Evolutionary conservation across 1,140 invertebrate species (phyloP), one percentile per base, ranked within the genome.

Genomic region (Fopius arisanus): DNA sequence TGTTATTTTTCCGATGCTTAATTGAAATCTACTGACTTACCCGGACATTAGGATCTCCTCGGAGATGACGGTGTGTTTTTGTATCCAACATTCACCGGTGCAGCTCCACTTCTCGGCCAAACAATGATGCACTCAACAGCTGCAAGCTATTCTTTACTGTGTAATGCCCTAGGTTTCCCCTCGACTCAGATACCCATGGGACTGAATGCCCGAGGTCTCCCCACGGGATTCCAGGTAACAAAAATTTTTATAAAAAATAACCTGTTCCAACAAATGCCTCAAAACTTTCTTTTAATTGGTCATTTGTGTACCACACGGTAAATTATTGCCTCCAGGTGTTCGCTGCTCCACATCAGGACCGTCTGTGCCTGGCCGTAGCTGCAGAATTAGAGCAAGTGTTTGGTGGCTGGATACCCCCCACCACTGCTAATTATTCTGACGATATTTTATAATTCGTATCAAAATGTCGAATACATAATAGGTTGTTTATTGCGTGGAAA

Each of bases 161-260:
- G 94, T 79, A 97, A 96, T 88, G 86, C 92, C 1, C 84, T 96
- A 0, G 92, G 92, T 0, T 83, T 95, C 71, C 95, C 96, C 1
- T 91, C 93, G 3, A 94, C 93, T 1, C 91, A 94, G 77, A 91
- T 94, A 67, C 95, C 89, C 3, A 84, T 95, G 77, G 94, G 94
- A 0, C 62, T 94, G 0, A 88, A 90, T 75, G 82, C 79, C 0
- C 79, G 91, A 14, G 92, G 92, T 1, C 81, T 96, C 54, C 95
- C 95, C 0, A 78, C 95, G 19, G 93, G 94, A 23, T 82, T 96
- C 74, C 95, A 96, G 85, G 91, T 92, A 71, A 76, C 16, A 65
- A 19, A 62, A 14, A 40, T 9, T 19, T 14, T 66, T 16, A 28
- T 16, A 21, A 9, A 37, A 72, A 65, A 16, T 59, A 37, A 26